These are phyloP conservation scores for Pseudorhiza aurosa DNA, from an alignment of 30 jellyfish, hydroid and myxozoan species.

Conservation along the genomic window DNA sequence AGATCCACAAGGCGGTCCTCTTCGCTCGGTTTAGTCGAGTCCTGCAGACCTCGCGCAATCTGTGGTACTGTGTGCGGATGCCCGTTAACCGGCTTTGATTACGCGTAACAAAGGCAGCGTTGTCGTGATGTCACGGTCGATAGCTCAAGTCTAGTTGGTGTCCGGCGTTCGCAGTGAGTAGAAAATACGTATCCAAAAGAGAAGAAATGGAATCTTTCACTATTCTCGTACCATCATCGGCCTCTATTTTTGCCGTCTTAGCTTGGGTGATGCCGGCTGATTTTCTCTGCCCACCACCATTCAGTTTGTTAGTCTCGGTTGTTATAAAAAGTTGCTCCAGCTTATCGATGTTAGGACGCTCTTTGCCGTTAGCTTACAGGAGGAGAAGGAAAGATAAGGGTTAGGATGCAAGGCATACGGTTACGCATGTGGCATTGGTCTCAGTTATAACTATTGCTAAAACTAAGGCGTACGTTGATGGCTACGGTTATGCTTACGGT, in stretches of 20 bases:
- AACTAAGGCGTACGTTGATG: too few relatives aligned
- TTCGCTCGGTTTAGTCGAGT: too few relatives aligned
- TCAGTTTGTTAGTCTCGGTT: constrained; percentile 31
- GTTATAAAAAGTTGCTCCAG: constrained; percentile 44
- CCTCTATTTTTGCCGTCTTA: neutral
- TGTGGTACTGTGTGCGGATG: too few relatives aligned
- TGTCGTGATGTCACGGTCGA: constrained; percentile 43
- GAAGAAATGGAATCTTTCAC: constrained; percentile 71
- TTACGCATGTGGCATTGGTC: neutral
- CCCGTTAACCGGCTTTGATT: too few relatives aligned
- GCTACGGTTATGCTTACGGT: neutral
- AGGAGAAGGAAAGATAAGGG: constrained; percentile 48
- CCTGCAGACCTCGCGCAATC: too few relatives aligned
- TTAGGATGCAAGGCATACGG: neutral
- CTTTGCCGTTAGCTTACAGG: constrained; percentile 38
- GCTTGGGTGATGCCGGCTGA: constrained; percentile 3
- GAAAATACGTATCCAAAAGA: constrained; percentile 67
- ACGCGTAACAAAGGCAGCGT: too few relatives aligned
- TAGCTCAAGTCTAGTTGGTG: constrained; percentile 59
- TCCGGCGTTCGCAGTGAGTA: constrained; percentile 25
- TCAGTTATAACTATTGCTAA: too few relatives aligned
- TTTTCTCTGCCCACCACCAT: constrained; percentile 4
- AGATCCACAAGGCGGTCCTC: too few relatives aligned
- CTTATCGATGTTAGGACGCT: constrained; percentile 24
- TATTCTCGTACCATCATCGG: constrained; percentile 68